Percentiles rank a stretch among this genome's conserved stretches.
phyloP scores from a whole-genome alignment of 2,797 vertebrate species.

The Hylomyscus alleni region DNA sequence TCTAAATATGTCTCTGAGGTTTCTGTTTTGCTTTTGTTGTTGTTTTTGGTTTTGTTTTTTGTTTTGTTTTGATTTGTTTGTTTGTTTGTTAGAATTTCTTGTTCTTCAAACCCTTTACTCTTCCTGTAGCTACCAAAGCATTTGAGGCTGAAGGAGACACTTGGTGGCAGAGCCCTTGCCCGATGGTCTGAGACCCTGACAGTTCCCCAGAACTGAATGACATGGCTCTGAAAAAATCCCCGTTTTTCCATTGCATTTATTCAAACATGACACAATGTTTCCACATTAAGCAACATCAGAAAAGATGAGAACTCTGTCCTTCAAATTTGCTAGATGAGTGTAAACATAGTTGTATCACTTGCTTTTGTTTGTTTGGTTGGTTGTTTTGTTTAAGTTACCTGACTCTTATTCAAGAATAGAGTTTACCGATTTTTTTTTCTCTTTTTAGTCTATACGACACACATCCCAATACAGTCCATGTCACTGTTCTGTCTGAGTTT shows the following conservation, averaged over 20 bases:
- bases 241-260: not conserved
- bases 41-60: too few species aligned
- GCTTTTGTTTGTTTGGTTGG: not conserved
- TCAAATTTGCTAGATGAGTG: not conserved
- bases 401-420: not conserved
- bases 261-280: not conserved
- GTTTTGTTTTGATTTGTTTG: too few species aligned
- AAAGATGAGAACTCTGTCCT: not conserved
- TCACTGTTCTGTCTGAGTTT: not conserved
- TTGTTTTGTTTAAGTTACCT: not conserved
- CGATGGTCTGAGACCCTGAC: too few species aligned
- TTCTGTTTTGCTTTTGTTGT: too few species aligned
- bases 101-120: too few species aligned
- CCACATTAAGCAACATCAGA: not conserved
- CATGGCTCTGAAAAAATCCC: conserved; percentile 6
- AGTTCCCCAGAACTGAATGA: not conserved
- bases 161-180: not conserved
- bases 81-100: too few species aligned
- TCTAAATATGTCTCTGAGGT: conserved; percentile 3
- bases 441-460: not conserved
- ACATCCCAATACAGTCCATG: not conserved
- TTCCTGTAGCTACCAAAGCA: too few species aligned
- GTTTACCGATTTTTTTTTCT: not conserved
- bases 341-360: not conserved
- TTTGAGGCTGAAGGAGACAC: too few species aligned